phyloP scores from a whole-genome alignment of 2,113 vertebrate genomes.

The Galeopterus variegatus region DNA sequence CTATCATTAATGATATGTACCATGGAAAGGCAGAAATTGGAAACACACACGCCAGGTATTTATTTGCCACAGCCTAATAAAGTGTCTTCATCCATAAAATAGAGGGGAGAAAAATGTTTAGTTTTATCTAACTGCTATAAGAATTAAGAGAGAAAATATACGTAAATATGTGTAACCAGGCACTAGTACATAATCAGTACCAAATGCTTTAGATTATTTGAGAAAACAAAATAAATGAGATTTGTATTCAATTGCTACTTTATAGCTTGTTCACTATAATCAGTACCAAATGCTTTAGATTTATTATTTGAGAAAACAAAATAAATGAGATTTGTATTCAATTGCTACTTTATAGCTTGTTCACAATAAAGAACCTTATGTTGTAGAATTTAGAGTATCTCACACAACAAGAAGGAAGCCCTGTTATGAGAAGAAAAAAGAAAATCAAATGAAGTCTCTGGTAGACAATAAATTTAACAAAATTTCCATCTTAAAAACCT shows the following conservation, averaged over 20 bases:
- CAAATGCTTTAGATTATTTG: neutral
- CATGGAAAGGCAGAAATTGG: neutral
- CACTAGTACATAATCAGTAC: neutral
- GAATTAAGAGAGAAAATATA: slow-evolving; percentile 9
- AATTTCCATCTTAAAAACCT: neutral
- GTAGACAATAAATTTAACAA: neutral
- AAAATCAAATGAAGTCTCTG: neutral
- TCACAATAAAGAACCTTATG: neutral
- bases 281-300: neutral
- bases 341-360: neutral
- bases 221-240: neutral
- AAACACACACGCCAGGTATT: neutral
- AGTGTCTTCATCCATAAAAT: neutral
- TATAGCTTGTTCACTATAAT: neutral
- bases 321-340: neutral
- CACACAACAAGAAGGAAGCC: neutral
- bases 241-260: neutral
- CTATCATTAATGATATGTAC: neutral
- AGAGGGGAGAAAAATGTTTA: neutral
- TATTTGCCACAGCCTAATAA: neutral
- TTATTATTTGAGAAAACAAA: slow-evolving; percentile 3
- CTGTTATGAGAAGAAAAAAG: neutral
- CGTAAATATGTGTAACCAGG: neutral
- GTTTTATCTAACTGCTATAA: neutral
- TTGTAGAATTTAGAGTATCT: neutral